Conservation (phyloP, 2,797 vertebrate genomes). For the Astyanax mexicanus region DNA sequence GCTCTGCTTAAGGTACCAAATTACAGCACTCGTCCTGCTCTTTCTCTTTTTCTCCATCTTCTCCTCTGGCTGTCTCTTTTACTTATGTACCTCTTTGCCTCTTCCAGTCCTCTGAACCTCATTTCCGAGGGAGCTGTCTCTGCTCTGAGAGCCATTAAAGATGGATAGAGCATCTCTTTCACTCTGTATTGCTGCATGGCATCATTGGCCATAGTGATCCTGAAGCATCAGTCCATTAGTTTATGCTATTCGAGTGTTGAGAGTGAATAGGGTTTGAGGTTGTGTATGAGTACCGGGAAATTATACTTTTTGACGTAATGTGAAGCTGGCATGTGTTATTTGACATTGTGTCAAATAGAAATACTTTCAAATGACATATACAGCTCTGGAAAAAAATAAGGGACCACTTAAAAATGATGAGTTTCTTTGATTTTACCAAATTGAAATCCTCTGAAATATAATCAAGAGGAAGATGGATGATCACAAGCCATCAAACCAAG, state of each 20-base stretch:
- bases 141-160: background rate
- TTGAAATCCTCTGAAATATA: too few species aligned
- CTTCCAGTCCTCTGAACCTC: background rate
- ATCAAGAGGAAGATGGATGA: too few species aligned
- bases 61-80: slow-evolving; percentile 3
- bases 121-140: background rate
- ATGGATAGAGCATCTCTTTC: background rate
- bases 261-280: background rate
- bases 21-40: background rate
- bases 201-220: background rate
- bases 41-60: background rate
- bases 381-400: too few species aligned
- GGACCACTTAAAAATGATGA: too few species aligned
- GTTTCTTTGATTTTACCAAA: too few species aligned
- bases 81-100: background rate
- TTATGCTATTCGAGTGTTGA: background rate
- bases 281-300: background rate
- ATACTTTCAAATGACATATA: too few species aligned
- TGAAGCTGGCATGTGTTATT: too few species aligned
- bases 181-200: background rate
- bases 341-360: too few species aligned
- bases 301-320: background rate
- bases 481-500: too few species aligned
- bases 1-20: slow-evolving; percentile 7
- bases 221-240: background rate